Base-by-base conservation (phyloP, 2,888 invertebrate genomes). In the Gastracanthus pulcherrimus region DNA sequence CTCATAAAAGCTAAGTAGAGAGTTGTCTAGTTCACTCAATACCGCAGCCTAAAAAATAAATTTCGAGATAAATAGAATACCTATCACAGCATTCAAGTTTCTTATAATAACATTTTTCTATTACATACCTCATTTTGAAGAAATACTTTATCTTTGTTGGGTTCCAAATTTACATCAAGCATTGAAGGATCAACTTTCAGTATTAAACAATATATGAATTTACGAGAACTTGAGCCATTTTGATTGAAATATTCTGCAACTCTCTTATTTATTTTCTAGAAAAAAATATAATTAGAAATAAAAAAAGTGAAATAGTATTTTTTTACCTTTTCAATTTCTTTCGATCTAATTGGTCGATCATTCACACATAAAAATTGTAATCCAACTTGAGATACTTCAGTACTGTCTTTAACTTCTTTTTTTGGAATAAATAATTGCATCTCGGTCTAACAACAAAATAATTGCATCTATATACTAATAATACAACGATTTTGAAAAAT, bases 81-180 rank as follows among this genome's bases (percentile, higher is more conserved):
- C 51, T 55, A 69, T n/a, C n/a, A n/a, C n/a, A 23, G 19, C 36
- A 23, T 62, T 31, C 41, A n/a, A 19, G 26, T 9, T 45, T 76
- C n/a, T 58, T 38, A 38, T n/a, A 55, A 41, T 16, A 60, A 36
- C n/a, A n/a, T 55, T 58, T 62, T 13, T 74, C 34, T 69, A 74
- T 76, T 89, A 93, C n/a, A n/a, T n/a, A n/a, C 94, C 91, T 93
- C 90, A 83, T 93, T 89, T 62, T 92, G 92, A 1, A 94, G 87
- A 58, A 93, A 87, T 51, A 94, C 92, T 86, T 89, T 91, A 48
- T 93, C 93, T 89, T 94, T 94, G 89, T 94, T 94, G 2, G 94
- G 94, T 81, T 94, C 94, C 62, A 94, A 85, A 89, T 94, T 94
- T 45, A 94, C 92, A 89, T 94, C 94, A 34, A 94, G 84, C 26